Evolutionary conservation across 92 coral and sea anemone genomes (phyloP), one percentile per base, ranked within the genome.

Genomic region (Micromussa lordhowensis): DNA sequence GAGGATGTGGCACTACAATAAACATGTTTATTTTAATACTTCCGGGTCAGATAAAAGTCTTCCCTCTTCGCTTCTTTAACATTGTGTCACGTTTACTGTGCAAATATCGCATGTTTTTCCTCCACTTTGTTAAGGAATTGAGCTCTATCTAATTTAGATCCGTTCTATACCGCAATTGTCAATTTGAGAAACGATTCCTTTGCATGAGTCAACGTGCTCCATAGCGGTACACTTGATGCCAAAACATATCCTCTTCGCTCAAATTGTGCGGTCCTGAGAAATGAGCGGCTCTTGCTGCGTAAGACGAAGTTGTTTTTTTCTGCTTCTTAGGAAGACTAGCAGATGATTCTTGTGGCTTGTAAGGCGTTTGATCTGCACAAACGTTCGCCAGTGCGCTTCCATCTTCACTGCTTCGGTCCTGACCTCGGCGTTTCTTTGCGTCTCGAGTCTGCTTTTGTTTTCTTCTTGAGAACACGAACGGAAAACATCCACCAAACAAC

Each of bases 401-500:
- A 22, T 8, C 51, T 8, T 44, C 51, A 6, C 1, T 44, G 10
- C 12, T 13, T 9, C 51, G 14, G 1, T 63, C 18, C 36, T 81
- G 21, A 63, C 15, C 36, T 36, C 36, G 28, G 36, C 85, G 19
- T 66, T 48, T 82, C 38, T 58, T 82, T 44, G 51, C 48, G 18
- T 40, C 85, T 82, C 26, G 58, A 44, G 61, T 44, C 38, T 40
- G 54, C 34, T 18, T 17, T n/a, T 51, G 59, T 69, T 82, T 82
- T 68, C 76, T 40, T 82, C 68, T 66, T n/a, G 31, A 17, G 63
- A 82, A 64, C 29, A 82, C 29, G 44, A 66, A 82, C 36, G 29
- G 85, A 40, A 82, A 82, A 31, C 85, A 82, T 82, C 85, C 85
- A 18, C 61, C 85, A 68, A 40, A 17, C 58, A 82, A 64, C 31